Base-by-base conservation (phyloP, 2,888 invertebrate genomes). In the Andrena praecox region DNA sequence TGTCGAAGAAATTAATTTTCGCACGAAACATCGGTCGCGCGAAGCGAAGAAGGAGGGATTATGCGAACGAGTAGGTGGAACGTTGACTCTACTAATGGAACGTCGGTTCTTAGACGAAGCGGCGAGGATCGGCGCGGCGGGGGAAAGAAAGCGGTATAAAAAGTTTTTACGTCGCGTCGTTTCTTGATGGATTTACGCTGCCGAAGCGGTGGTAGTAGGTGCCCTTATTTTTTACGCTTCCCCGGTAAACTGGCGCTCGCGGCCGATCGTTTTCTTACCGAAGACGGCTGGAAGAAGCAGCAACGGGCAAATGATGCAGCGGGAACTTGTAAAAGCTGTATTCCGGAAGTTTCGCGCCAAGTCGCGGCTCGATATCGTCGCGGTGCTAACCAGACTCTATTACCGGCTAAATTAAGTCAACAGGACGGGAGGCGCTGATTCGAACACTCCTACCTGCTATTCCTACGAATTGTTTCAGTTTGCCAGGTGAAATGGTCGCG, bases 31-130 rank as follows among this genome's bases (percentile, higher is more conserved):
- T 54, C 62, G 33, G 35, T 70, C 59, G 78, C n/a, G 60, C 29
- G 5, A 24, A 16, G 7, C 42, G 1, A 42, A 1, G 35, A 31
- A 6, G 1, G 35, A n/a, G 60, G 63, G 59, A 70, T 79, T 79
- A 78, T 70, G 79, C 33, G 60, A 78, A 79, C 27, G 59, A 52
- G 35, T 35, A 50, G 29, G 31, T 60, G 33, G 24, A 24, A 35
- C 8, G 50, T 79, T 77, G 68, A 77, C 69, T 69, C 63, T 56
- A 64, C 50, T 79, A 79, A 79, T 79, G 79, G 69, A 59, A 24
- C 77, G 63, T n/a, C 59, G 66, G 73, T 73, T 33, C 62, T 24
- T 52, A 60, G 66, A 73, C 8, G 64, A 66, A 64, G 24, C 48
- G 4, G 8, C 62, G 31, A 62, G 31, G 66, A 77, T 60, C 59